Percentiles rank a stretch among this genome's conserved stretches.
phyloP scores from a whole-genome alignment of 2,888 invertebrate genomes.

The Melangyna quadrimaculata region DNA sequence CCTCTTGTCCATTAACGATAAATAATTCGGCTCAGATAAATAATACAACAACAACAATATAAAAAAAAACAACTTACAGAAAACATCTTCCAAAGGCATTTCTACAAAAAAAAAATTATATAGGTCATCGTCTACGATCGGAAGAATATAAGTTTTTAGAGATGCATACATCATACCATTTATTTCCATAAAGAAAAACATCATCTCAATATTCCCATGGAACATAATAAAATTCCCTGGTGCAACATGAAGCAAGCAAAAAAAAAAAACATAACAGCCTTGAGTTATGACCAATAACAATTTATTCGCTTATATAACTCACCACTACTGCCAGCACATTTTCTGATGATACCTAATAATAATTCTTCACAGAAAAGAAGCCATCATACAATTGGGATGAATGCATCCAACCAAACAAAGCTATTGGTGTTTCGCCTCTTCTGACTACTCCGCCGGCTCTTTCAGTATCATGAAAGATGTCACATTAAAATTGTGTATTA shows the following conservation, averaged over 20 bases:
- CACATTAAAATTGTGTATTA: conserved; percentile 64
- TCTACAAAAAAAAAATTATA: conserved; percentile 34
- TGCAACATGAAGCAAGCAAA: neutral
- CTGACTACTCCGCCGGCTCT: neutral
- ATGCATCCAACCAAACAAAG: conserved; percentile 31
- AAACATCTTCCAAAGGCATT: neutral
- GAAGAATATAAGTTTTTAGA: conserved; percentile 4
- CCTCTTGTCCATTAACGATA: too few relatives aligned
- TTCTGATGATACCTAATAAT: conserved; percentile 18
- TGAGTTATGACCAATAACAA: conserved; percentile 70
- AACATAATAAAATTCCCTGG: neutral
- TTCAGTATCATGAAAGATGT: conserved; percentile 40
- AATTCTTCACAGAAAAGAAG: conserved; percentile 44
- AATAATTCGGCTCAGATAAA: neutral
- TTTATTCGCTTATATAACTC: conserved; percentile 66
- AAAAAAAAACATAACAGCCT: conserved; percentile 41
- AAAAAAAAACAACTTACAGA: neutral
- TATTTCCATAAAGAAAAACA: conserved; percentile 18
- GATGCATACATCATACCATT: too few relatives aligned
- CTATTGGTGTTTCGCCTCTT: neutral
- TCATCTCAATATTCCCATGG: conserved; percentile 41
- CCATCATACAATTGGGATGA: conserved; percentile 32
- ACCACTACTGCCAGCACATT: neutral
- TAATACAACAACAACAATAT: neutral
- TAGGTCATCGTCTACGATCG: conserved; percentile 41